Conservation (phyloP, 2,888 invertebrate species). For the Taphrorychus bicolor region DNA sequence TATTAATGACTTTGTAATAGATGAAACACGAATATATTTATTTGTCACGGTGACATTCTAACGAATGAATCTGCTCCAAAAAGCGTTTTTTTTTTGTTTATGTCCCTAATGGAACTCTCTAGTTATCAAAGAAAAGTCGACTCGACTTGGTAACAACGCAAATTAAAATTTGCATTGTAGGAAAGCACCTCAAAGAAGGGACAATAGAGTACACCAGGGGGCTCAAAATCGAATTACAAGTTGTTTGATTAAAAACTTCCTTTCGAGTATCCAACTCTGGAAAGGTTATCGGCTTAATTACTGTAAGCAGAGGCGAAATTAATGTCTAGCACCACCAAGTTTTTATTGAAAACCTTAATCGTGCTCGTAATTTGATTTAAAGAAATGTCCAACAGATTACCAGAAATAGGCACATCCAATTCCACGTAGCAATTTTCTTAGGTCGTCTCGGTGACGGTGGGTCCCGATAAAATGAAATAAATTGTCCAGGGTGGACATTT, state of each 20-base stretch:
- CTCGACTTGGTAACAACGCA: constrained; percentile 1
- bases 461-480: constrained; percentile 26
- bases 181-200: neutral
- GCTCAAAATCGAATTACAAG: constrained; percentile 29
- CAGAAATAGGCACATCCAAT: neutral
- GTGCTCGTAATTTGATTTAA: neutral
- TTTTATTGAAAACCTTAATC: neutral
- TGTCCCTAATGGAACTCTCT: neutral
- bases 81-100: neutral
- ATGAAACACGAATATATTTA: neutral
- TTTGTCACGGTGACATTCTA: neutral
- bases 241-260: constrained; percentile 41
- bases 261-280: constrained; percentile 6
- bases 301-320: neutral
- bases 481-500: constrained; percentile 24
- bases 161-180: neutral
- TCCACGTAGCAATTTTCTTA: constrained; percentile 14
- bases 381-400: constrained; percentile 2
- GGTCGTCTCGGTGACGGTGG: neutral
- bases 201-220: neutral
- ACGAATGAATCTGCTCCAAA: neutral
- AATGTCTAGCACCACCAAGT: neutral
- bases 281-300: neutral
- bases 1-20: constrained; percentile 31
- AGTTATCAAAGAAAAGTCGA: too few species aligned